These are phyloP conservation scores for Hirudinaria manillensis DNA, from an alignment of 2,888 invertebrate species.

Conservation along the genomic window DNA sequence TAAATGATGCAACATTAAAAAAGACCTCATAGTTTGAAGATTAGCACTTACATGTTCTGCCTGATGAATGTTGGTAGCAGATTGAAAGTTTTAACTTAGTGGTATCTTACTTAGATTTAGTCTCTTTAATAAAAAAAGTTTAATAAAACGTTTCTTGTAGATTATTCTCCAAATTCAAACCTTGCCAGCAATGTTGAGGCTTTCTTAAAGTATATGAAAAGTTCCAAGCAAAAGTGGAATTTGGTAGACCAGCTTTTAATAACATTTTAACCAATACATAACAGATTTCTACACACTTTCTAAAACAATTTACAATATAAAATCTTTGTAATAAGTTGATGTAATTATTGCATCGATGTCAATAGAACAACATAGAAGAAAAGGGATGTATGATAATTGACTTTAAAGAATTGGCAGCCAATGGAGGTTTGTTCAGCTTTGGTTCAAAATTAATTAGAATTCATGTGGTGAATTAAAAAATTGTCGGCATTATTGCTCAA, in stretches of 20 bases:
- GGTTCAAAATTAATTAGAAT: too few species aligned
- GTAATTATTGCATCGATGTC: not conserved
- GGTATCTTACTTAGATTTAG: not conserved
- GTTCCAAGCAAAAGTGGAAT: constrained; percentile 15
- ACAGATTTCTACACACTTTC: not conserved
- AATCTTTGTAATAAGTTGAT: not conserved
- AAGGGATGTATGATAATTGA: constrained; percentile 48
- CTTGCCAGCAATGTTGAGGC: constrained; percentile 58
- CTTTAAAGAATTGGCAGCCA: constrained; percentile 46
- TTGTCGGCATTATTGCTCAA: too few species aligned
- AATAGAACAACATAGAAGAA: constrained; percentile 48
- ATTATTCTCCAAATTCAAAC: constrained; percentile 56
- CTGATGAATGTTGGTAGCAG: too few species aligned
- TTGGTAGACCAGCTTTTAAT: constrained; percentile 9
- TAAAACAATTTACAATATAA: not conserved
- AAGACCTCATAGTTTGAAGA: not conserved
- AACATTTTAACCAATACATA: not conserved
- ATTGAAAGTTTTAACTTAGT: too few species aligned
- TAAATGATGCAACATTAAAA: not conserved
- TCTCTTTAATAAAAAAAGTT: not conserved
- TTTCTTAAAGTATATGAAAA: constrained; percentile 44
- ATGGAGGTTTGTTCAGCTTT: constrained; percentile 40
- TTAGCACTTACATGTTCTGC: too few species aligned
- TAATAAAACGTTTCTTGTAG: constrained; percentile 44
- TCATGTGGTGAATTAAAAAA: too few species aligned